These are phyloP conservation scores for Accipiter cooperii DNA, from an alignment of 2,113 vertebrate species.

Conservation along the genomic window DNA sequence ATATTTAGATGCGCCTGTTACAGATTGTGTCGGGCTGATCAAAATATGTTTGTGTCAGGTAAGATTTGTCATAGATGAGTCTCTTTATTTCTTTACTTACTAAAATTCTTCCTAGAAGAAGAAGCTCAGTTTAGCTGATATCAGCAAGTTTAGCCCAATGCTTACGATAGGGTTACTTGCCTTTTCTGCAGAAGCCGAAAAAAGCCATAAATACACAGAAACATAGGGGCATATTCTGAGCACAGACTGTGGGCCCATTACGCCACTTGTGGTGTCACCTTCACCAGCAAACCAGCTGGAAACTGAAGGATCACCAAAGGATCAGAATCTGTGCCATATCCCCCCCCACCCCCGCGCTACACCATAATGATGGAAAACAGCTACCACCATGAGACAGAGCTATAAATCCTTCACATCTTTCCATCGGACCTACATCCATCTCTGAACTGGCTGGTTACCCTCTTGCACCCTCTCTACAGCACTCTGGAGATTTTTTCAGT, in stretches of 20 bases:
- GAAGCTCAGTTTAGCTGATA: constrained; percentile 29
- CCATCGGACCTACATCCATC: not conserved
- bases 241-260: not conserved
- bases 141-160: constrained; percentile 19
- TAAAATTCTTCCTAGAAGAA: constrained; percentile 1
- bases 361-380: not conserved
- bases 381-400: not conserved
- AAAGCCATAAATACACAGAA: constrained; percentile 13
- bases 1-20: constrained; percentile 54
- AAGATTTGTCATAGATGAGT: constrained; percentile 19
- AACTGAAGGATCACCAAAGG: not conserved
- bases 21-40: not conserved
- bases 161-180: not conserved
- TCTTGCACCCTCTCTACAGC: not conserved
- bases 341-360: not conserved
- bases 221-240: not conserved
- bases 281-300: not conserved
- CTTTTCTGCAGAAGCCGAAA: not conserved
- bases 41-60: constrained; percentile 52
- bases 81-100: constrained; percentile 8
- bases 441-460: not conserved
- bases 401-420: not conserved
- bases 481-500: not conserved
- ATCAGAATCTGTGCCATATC: not conserved
- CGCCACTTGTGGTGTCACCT: not conserved